These are phyloP conservation scores for Chouioia cunea DNA, from an alignment of 2,888 invertebrate species.

Conservation along the genomic window DNA sequence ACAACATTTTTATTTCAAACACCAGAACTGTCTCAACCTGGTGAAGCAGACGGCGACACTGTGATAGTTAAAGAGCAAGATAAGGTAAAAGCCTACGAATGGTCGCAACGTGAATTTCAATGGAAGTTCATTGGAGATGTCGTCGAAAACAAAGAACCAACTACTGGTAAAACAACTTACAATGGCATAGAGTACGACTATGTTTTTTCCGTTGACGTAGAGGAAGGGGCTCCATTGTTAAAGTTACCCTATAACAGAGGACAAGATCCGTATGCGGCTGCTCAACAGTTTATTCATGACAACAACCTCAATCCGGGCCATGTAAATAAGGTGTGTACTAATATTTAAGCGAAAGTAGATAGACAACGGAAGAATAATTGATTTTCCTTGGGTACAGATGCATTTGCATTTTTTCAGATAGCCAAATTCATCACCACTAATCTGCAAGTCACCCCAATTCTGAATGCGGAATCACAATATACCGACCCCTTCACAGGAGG, in stretches of 20 bases:
- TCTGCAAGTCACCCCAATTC: slow-evolving; percentile 67
- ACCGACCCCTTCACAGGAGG: slow-evolving; percentile 79
- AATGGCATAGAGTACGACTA: slow-evolving; percentile 95
- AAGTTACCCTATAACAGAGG: slow-evolving; percentile 91
- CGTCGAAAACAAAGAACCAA: slow-evolving; percentile 78
- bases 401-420: slow-evolving; percentile 71
- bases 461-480: slow-evolving; percentile 58
- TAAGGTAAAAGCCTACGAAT: slow-evolving; percentile 83
- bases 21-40: slow-evolving; percentile 82
- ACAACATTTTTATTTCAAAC: slow-evolving; percentile 58
- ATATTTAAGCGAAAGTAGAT: background rate
- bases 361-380: background rate
- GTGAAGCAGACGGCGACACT: slow-evolving; percentile 85
- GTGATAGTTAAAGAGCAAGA: slow-evolving; percentile 83
- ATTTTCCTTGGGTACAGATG: background rate
- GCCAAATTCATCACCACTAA: slow-evolving; percentile 93
- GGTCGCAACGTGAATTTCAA: slow-evolving; percentile 75
- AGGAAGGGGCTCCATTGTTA: slow-evolving; percentile 87
- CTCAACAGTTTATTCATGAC: slow-evolving; percentile 89
- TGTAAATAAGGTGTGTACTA: slow-evolving; percentile 75
- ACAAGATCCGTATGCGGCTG: slow-evolving; percentile 93
- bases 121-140: slow-evolving; percentile 91
- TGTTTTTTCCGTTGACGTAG: slow-evolving; percentile 94
- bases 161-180: slow-evolving; percentile 80
- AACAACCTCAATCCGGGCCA: slow-evolving; percentile 87